Percentiles rank a stretch among this genome's conserved stretches.
Evolutionary conservation across 2,888 invertebrate species (phyloP).

Genomic region (Oligia fasciuncula): DNA sequence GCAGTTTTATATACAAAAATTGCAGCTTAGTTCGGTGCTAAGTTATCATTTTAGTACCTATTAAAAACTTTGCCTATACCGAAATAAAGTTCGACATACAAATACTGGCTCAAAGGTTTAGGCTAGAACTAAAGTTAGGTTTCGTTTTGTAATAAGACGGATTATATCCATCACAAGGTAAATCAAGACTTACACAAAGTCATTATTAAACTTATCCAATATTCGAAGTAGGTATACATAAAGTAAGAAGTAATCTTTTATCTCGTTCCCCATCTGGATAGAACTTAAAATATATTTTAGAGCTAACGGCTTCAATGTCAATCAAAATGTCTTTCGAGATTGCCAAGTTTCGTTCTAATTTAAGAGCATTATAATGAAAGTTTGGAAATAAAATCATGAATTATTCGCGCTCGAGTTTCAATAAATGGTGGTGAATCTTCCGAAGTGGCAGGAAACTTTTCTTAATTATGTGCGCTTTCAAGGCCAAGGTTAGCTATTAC

Average conservation of each 20-base stretch:
- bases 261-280: constrained; percentile 1
- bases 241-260: constrained; percentile 9
- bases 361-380: constrained; percentile 27
- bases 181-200: background rate
- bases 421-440: constrained; percentile 1
- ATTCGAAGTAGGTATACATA: constrained; percentile 20
- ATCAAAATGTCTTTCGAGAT: constrained; percentile 33
- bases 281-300: constrained; percentile 2
- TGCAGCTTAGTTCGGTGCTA: background rate
- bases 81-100: background rate
- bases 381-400: constrained; percentile 31
- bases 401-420: constrained; percentile 11
- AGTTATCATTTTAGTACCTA: background rate
- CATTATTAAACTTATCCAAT: constrained; percentile 36
- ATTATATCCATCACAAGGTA: constrained; percentile 2
- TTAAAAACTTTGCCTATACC: background rate
- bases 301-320: constrained; percentile 1
- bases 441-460: constrained; percentile 5
- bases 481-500: background rate
- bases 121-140: background rate
- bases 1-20: no score
- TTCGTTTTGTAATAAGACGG: background rate
- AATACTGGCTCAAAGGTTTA: background rate
- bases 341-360: constrained; percentile 28
- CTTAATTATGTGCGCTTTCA: constrained; percentile 4